phyloP scores from a whole-genome alignment of 1,140 invertebrate species.

The Pogonomyrmex californicus region DNA sequence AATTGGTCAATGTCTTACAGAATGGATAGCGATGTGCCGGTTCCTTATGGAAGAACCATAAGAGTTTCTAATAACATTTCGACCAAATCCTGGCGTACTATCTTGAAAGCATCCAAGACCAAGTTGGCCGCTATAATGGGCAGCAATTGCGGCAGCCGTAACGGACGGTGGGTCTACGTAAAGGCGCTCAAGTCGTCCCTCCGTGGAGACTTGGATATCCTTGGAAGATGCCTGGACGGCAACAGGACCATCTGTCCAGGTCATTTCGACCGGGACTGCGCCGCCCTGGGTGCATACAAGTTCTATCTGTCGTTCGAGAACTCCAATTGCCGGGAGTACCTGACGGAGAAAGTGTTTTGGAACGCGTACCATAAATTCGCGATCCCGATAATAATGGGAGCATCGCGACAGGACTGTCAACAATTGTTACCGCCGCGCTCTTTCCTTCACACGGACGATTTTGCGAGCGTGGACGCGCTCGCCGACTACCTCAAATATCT shows the following conservation, averaged over 20 bases:
- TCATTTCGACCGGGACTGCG: conserved; percentile 88
- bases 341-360: conserved; percentile 92
- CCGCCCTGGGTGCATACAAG: conserved; percentile 88
- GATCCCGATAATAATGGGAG: conserved; percentile 91
- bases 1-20: conserved; percentile 94
- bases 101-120: conserved; percentile 69
- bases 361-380: conserved; percentile 89
- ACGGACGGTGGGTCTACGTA: conserved; percentile 89
- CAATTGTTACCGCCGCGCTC: conserved; percentile 89
- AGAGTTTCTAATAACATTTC: not conserved
- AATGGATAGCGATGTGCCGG: conserved; percentile 90
- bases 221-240: conserved; percentile 79
- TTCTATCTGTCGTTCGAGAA: conserved; percentile 94
- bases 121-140: conserved; percentile 88
- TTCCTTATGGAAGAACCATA: conserved; percentile 90
- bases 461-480: conserved; percentile 88
- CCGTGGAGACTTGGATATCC: conserved; percentile 75
- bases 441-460: conserved; percentile 92
- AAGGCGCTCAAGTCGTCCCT: conserved; percentile 86
- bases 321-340: conserved; percentile 90
- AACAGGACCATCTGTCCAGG: conserved; percentile 87
- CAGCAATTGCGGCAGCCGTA: conserved; percentile 89
- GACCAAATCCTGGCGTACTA: conserved; percentile 67
- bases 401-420: conserved; percentile 86
- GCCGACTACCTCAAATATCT: conserved; percentile 89